These are phyloP conservation scores for Phasianus colchicus DNA, from an alignment of 2,113 vertebrate species.

Conservation along the genomic window DNA sequence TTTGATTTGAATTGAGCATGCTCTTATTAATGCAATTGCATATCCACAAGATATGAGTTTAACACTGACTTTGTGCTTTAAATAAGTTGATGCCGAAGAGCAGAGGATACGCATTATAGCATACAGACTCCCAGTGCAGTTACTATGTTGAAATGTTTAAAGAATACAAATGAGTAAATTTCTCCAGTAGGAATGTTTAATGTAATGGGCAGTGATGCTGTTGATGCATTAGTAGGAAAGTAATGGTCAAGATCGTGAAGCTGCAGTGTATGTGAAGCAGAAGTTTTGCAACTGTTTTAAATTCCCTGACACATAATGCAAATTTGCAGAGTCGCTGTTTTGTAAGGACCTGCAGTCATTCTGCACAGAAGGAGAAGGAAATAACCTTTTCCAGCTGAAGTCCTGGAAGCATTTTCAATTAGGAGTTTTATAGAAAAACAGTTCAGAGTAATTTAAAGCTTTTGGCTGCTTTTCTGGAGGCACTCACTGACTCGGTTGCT, in stretches of 20 bases:
- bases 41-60: background rate
- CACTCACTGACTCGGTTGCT: background rate
- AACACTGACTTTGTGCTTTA: background rate
- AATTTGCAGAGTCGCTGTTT: conserved; percentile 5
- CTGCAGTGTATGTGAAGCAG: background rate
- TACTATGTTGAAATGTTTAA: background rate
- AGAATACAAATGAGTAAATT: background rate
- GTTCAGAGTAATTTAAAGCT: background rate
- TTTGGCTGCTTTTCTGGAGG: conserved; percentile 10
- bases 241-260: background rate
- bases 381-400: conserved; percentile 41
- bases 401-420: conserved; percentile 19
- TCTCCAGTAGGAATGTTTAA: background rate
- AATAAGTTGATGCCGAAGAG: background rate
- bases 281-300: conserved; percentile 7
- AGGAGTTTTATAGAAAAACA: background rate
- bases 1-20: background rate
- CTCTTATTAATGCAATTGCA: background rate
- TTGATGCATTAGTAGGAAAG: background rate
- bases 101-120: background rate
- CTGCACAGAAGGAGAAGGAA: background rate
- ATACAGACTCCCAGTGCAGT: background rate
- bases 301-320: background rate
- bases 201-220: background rate
- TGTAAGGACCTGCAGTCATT: background rate